Evolutionary conservation across 2,113 vertebrate species (phyloP), one percentile per base, ranked within the genome.

Genomic region (chimpanzee (Pan troglodytes)): DNA sequence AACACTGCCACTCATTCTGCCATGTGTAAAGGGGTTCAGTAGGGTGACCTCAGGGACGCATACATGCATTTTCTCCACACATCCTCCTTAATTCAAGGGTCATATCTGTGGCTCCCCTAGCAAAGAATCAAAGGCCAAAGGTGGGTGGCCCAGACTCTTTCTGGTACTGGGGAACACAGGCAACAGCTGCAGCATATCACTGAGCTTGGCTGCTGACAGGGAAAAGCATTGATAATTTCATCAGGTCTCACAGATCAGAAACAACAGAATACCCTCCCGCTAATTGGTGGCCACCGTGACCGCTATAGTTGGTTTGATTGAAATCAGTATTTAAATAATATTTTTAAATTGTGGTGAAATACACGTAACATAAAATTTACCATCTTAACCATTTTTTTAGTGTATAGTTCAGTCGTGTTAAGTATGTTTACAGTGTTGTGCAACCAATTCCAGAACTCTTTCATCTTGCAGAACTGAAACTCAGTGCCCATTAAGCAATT

Each of bases 111-210:
- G 76, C 22, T 93, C 30, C 38, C 50, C 45, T 52, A 55, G 91
- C 87, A 90, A 86, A 92, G 48, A 90, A 88, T 90, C 88, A 90
- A 95, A 96, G 80, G n/a, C 90, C 72, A 67, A 38, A 20, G 27
- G 73, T 72, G 57, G 45, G 67, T 85, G 91, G 50, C 32, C 59
- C n/a, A 76, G 72, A 38, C 30, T 88, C 67, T 70, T 61, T 6
- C 68, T 89, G 80, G 35, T 43, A 67, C 5, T 13, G 52, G 11
- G 30, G 32, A 23, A 2, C 18, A 52, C 78, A 73, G 75, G 59
- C 23, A 72, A 64, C 96, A 98, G 96, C 94, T 98, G 95, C 75
- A 78, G 22, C 48, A 1, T 16, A 16, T 95, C 88, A 76, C 50
- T 14, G 61, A 90, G 87, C 78, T 13, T 20, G 68, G 57, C 68